Conservation (phyloP, 2,888 invertebrate genomes). For the Oxyteleia sp. region DNA sequence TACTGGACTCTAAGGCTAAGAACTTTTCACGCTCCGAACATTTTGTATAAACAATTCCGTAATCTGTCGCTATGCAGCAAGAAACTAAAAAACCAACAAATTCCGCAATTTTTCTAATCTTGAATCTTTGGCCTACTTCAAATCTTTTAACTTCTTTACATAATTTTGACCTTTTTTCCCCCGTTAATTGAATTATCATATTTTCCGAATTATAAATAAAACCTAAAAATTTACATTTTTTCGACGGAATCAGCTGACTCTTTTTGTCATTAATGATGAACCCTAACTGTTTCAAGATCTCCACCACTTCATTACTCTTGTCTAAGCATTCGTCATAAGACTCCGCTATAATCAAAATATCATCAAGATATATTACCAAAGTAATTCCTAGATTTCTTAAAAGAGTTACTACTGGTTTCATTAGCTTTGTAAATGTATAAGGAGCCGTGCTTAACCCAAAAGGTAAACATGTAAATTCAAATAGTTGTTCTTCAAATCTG, state of each 20-base stretch:
- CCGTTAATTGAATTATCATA: slow-evolving; percentile 53
- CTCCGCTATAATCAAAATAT: slow-evolving; percentile 62
- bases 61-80: slow-evolving; percentile 59
- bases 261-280: slow-evolving; percentile 65
- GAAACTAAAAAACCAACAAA: slow-evolving; percentile 59
- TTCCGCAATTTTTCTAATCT: slow-evolving; percentile 53
- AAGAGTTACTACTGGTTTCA: slow-evolving; percentile 35
- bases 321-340: slow-evolving; percentile 16
- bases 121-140: slow-evolving; percentile 9
- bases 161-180: slow-evolving; percentile 61
- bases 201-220: slow-evolving; percentile 52
- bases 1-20: slow-evolving; percentile 34
- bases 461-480: slow-evolving; percentile 71
- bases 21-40: slow-evolving; percentile 40
- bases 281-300: slow-evolving; percentile 35
- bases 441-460: slow-evolving; percentile 46
- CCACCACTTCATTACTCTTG: neutral
- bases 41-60: slow-evolving; percentile 50
- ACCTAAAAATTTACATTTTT: slow-evolving; percentile 38
- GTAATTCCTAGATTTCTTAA: slow-evolving; percentile 49
- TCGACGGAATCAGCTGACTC: slow-evolving; percentile 27
- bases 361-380: slow-evolving; percentile 71
- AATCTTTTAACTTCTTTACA: slow-evolving; percentile 15
- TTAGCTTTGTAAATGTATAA: slow-evolving; percentile 38
- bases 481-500: slow-evolving; percentile 57